phyloP scores from a whole-genome alignment of 2,113 vertebrate species.

The Columbina picui region DNA sequence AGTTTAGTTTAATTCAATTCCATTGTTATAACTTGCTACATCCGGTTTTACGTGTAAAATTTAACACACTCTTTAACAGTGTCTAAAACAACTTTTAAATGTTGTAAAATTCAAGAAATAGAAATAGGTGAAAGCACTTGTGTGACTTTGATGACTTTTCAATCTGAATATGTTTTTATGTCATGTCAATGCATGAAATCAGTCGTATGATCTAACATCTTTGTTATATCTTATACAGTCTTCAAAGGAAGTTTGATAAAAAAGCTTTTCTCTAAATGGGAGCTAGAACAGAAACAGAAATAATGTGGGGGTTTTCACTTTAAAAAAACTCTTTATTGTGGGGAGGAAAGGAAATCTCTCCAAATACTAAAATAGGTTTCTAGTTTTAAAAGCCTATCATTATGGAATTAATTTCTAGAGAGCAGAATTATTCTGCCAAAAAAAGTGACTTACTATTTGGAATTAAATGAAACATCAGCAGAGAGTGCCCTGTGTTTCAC shows the following conservation, averaged over 20 bases:
- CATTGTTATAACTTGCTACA: neutral
- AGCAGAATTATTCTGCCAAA: neutral
- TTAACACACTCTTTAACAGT: neutral
- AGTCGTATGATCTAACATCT: neutral
- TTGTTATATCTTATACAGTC: neutral
- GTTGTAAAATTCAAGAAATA: neutral
- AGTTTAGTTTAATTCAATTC: neutral
- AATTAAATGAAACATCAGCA: neutral
- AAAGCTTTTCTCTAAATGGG: neutral
- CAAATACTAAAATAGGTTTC: neutral
- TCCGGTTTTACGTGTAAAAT: neutral
- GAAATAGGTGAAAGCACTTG: neutral
- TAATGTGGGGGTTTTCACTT: neutral
- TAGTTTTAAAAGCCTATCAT: neutral
- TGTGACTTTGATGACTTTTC: neutral
- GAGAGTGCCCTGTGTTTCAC: neutral
- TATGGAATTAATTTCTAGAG: constrained; percentile 7
- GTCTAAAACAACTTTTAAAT: neutral
- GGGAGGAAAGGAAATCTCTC: neutral
- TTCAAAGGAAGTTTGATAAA: neutral
- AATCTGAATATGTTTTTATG: neutral
- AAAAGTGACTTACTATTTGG: neutral
- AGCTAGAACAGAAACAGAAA: neutral
- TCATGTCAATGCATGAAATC: neutral
- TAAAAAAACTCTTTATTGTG: neutral